Conservation (phyloP, 2,797 vertebrate species). For the Sebastes glaucus region DNA sequence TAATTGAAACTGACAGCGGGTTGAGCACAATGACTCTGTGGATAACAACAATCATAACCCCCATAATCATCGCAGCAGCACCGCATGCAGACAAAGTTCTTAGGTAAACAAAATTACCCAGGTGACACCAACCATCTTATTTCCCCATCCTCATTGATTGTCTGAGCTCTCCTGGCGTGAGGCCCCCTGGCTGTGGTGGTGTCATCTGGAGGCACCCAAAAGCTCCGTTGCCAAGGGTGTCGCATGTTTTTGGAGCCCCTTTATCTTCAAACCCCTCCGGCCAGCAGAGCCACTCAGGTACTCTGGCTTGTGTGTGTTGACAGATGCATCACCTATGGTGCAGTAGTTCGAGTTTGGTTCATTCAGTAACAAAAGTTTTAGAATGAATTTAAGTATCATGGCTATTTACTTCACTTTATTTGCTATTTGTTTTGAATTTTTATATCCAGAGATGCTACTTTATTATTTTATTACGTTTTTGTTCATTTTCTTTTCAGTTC, state of each 20-base stretch:
- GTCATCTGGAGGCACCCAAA: constrained; percentile 10
- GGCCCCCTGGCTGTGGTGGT: background rate
- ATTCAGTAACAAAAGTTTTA: constrained; percentile 21
- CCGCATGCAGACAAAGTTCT: constrained; percentile 61
- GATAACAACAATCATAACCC: constrained; percentile 82
- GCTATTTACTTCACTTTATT: constrained; percentile 35
- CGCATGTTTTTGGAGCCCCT: background rate
- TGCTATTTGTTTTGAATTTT: constrained; percentile 30
- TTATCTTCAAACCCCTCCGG: constrained; percentile 12
- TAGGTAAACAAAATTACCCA: constrained; percentile 82
- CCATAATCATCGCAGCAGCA: constrained; percentile 80
- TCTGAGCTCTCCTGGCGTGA: constrained; percentile 33
- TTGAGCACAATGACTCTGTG: constrained; percentile 79
- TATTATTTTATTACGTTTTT: constrained; percentile 13
- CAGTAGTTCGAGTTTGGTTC: background rate
- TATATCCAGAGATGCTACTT: constrained; percentile 19
- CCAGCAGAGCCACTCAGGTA: background rate
- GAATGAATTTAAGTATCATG: constrained; percentile 10
- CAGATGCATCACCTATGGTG: background rate
- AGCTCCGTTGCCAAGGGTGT: background rate
- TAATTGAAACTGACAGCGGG: constrained; percentile 85
- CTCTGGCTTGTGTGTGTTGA: background rate
- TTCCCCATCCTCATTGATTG: constrained; percentile 58
- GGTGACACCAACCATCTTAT: constrained; percentile 61
- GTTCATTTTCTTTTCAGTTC: background rate